Evolutionary conservation across 2,888 invertebrate genomes (phyloP).

Genomic region (Melipona beecheii): DNA sequence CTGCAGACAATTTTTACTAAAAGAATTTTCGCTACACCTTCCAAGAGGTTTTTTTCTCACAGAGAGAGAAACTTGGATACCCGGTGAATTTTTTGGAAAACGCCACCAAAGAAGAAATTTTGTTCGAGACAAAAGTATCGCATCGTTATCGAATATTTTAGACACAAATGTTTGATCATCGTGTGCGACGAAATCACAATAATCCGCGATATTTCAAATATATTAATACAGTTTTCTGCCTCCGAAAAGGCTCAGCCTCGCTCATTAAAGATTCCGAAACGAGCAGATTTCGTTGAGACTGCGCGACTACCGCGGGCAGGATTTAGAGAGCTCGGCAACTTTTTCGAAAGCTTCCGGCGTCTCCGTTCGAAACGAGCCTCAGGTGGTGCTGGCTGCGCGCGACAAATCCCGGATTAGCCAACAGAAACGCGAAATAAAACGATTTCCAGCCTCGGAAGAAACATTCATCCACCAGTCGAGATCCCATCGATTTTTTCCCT

Average conservation of each 20-base stretch:
- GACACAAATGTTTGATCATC: background rate
- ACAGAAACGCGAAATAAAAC: constrained; percentile 19
- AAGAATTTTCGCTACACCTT: too few species aligned
- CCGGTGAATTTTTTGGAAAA: too few species aligned
- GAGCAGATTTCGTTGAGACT: background rate
- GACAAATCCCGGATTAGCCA: constrained; percentile 40
- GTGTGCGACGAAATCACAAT: background rate
- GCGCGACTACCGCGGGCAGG: background rate
- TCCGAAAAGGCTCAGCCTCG: background rate
- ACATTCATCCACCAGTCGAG: background rate
- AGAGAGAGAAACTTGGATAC: too few species aligned
- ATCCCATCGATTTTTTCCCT: background rate
- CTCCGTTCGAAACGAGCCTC: constrained; percentile 23
- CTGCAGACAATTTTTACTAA: too few species aligned
- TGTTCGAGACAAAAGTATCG: too few species aligned
- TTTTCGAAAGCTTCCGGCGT: constrained; percentile 29
- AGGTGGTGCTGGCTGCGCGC: constrained; percentile 18
- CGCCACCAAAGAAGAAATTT: too few species aligned
- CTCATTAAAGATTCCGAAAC: background rate
- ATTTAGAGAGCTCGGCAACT: background rate
- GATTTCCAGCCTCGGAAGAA: background rate
- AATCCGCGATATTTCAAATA: too few species aligned
- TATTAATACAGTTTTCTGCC: too few species aligned
- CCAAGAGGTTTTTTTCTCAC: too few species aligned
- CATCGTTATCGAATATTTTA: too few species aligned